Conservation (phyloP, 2,113 vertebrate species). For the Mobula hypostoma region DNA sequence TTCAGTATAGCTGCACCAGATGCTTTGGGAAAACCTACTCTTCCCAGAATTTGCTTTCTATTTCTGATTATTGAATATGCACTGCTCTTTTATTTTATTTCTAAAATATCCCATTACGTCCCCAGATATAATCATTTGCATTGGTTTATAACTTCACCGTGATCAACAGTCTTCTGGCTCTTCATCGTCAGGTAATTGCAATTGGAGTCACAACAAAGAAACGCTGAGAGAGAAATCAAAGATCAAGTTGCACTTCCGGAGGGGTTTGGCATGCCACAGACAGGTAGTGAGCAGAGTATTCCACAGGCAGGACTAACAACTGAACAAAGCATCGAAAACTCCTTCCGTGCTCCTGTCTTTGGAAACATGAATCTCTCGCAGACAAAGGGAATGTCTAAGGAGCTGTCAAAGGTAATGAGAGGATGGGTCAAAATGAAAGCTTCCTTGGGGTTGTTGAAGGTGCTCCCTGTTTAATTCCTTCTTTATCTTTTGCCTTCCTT, state of each 20-base stretch:
- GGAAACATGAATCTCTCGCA: not conserved
- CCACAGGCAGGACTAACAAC: not conserved
- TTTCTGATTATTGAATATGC: not conserved
- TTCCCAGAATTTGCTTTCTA: not conserved
- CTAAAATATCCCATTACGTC: not conserved
- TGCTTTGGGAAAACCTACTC: not conserved
- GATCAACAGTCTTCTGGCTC: not conserved
- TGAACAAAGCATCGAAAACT: not conserved
- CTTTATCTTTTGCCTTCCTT: too few species aligned
- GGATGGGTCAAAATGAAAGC: not conserved
- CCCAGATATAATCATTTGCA: not conserved
- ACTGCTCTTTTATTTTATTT: not conserved
- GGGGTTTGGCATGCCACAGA: not conserved
- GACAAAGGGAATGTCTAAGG: not conserved
- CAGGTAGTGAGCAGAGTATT: not conserved
- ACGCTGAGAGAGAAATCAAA: not conserved
- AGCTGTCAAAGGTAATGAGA: not conserved
- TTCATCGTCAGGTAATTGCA: too few species aligned
- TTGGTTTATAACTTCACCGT: not conserved
- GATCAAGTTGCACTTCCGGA: not conserved
- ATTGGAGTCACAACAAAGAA: not conserved
- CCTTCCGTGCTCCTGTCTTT: not conserved
- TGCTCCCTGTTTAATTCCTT: too few species aligned
- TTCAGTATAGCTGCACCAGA: not conserved
- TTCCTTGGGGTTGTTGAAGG: not conserved